Evolutionary conservation across 2,113 vertebrate species (phyloP).

Genomic region (Manacus vitellinus): DNA sequence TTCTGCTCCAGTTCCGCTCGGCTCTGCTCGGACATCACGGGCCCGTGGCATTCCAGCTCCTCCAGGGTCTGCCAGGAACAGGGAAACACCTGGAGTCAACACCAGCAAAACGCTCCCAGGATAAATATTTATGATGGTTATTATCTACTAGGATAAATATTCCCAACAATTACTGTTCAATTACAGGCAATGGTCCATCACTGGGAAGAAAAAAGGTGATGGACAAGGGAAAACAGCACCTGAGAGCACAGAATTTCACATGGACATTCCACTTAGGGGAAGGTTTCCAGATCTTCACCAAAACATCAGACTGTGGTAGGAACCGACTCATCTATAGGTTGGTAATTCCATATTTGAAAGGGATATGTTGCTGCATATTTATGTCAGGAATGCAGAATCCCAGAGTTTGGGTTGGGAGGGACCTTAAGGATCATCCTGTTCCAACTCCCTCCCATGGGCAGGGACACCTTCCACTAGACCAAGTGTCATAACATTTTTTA

Average conservation of each 20-base stretch:
- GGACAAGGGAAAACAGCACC: background rate
- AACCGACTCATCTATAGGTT: background rate
- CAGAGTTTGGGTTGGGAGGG: background rate
- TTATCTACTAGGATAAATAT: background rate
- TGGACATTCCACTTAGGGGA: background rate
- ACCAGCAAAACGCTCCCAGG: background rate
- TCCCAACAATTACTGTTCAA: background rate
- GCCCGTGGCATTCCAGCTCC: slow-evolving; percentile 89
- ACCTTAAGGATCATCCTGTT: background rate
- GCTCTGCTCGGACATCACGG: slow-evolving; percentile 85
- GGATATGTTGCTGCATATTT: accelerated
- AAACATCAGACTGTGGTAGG: background rate
- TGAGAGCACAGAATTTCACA: background rate
- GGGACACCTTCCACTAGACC: background rate
- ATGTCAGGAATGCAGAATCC: background rate
- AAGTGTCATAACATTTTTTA: background rate
- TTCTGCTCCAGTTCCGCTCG: slow-evolving; percentile 91
- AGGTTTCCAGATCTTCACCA: background rate
- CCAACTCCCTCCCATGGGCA: background rate
- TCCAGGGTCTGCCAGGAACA: slow-evolving; percentile 81
- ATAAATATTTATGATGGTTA: background rate
- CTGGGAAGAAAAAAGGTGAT: background rate
- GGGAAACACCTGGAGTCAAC: background rate
- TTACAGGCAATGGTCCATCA: background rate
- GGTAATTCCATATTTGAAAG: background rate